A percentile compares a stretch with the other conserved stretches of the same genome.
phyloP scores from a whole-genome alignment of 2,888 invertebrate species.

The Drosophila flavopinicola region DNA sequence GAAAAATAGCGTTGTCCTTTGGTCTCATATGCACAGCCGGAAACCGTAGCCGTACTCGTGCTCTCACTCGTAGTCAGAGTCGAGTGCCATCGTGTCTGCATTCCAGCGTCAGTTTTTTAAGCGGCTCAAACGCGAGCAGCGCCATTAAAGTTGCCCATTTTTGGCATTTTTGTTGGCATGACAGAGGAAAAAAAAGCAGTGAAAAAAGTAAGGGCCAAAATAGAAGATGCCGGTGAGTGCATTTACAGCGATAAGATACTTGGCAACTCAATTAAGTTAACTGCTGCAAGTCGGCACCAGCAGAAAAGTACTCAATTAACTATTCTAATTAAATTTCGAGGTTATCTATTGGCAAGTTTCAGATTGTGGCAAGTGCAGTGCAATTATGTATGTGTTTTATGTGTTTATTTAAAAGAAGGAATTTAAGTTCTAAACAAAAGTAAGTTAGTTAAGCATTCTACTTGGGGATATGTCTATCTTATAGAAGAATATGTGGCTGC shows the following conservation, averaged over 20 bases:
- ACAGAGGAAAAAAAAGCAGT: no score
- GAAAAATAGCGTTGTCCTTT: not conserved
- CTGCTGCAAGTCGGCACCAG: constrained; percentile 28
- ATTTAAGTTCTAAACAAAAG: no score
- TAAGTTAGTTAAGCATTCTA: no score
- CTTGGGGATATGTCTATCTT: no score
- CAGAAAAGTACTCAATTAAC: constrained; percentile 1
- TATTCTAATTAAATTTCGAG: not conserved
- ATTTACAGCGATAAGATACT: constrained; percentile 72
- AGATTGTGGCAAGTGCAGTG: no score
- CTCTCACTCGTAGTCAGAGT: no score
- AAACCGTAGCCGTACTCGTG: no score
- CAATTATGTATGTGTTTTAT: constrained; percentile 1
- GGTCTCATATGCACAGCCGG: constrained; percentile 2
- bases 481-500: no score
- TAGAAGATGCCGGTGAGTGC: constrained; percentile 50
- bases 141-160: constrained; percentile 55
- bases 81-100: constrained; percentile 32
- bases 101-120: constrained; percentile 35
- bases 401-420: no score
- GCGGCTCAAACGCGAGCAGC: constrained; percentile 27
- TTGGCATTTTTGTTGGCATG: constrained; percentile 19
- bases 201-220: constrained; percentile 26
- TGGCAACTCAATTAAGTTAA: constrained; percentile 70
- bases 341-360: no score